Evolutionary conservation across 2,113 vertebrate species (phyloP).

Genomic region (Petrocephalus microphthalmus): DNA sequence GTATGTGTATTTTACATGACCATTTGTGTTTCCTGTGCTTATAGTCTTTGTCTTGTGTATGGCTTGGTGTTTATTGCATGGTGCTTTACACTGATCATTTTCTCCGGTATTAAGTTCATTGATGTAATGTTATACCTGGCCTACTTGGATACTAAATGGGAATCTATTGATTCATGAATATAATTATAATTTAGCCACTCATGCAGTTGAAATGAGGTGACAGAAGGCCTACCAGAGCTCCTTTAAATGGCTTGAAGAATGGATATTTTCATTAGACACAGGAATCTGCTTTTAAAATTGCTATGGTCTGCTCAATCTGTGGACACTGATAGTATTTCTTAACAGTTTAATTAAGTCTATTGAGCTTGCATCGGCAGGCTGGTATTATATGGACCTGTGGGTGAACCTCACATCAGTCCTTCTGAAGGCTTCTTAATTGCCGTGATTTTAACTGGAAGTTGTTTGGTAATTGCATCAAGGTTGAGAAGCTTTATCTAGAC

Average conservation of each 20-base stretch:
- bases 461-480: slow-evolving; percentile 64
- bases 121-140: background rate
- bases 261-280: slow-evolving; percentile 18
- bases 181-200: background rate
- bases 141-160: background rate
- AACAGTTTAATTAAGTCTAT: slow-evolving; percentile 28
- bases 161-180: slow-evolving; percentile 6
- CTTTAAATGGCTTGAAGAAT: background rate
- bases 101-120: background rate
- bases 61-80: background rate
- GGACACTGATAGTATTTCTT: slow-evolving; percentile 12
- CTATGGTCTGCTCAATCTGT: slow-evolving; percentile 9
- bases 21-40: background rate
- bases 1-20: background rate
- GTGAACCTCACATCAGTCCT: slow-evolving; percentile 49
- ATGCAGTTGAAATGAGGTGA: background rate
- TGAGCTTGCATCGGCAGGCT: slow-evolving; percentile 22
- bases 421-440: slow-evolving; percentile 65
- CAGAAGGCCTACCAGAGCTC: background rate
- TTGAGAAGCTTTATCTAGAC: slow-evolving; percentile 54
- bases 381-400: slow-evolving; percentile 22
- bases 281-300: background rate
- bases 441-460: slow-evolving; percentile 64
- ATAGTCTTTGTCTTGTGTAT: background rate
- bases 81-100: background rate